A percentile compares a stretch with the other conserved stretches of the same genome.
phyloP scores from a whole-genome alignment of 30 jellyfish, hydroid and myxozoan genomes.

The Aurelia coerulea region DNA sequence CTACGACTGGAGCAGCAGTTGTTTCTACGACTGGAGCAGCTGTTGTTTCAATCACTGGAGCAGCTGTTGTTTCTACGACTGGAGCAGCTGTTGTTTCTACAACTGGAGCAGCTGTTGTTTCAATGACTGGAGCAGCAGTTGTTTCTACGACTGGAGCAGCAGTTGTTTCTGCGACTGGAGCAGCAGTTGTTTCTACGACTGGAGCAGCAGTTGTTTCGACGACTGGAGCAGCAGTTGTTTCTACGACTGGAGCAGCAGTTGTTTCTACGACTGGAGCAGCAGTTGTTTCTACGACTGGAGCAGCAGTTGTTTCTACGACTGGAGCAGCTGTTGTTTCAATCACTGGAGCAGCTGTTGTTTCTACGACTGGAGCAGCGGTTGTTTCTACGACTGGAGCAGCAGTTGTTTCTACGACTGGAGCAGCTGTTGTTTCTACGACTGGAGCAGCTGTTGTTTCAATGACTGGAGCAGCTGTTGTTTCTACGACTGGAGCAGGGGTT shows the following conservation, averaged over 20 bases:
- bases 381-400: constrained; percentile 23
- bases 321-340: constrained; percentile 32
- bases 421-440: constrained; percentile 12
- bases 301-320: constrained; percentile 17
- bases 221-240: constrained; percentile 49
- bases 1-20: constrained; percentile 41
- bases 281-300: constrained; percentile 8
- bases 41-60: constrained; percentile 35
- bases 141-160: constrained; percentile 57
- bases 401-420: constrained; percentile 1
- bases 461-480: constrained; percentile 15
- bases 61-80: constrained; percentile 18
- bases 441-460: constrained; percentile 6
- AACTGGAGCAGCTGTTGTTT: constrained; percentile 44
- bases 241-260: constrained; percentile 23
- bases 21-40: constrained; percentile 48
- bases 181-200: constrained; percentile 27
- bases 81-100: constrained; percentile 41
- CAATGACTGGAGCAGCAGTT: constrained; percentile 54
- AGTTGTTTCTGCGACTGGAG: constrained; percentile 21
- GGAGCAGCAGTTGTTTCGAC: constrained; percentile 55
- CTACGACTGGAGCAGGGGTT: not conserved
- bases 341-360: constrained; percentile 25
- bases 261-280: constrained; percentile 31
- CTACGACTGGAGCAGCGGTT: constrained; percentile 17